Conservation (phyloP, 2,113 vertebrate species). For the Thymallus thymallus region DNA sequence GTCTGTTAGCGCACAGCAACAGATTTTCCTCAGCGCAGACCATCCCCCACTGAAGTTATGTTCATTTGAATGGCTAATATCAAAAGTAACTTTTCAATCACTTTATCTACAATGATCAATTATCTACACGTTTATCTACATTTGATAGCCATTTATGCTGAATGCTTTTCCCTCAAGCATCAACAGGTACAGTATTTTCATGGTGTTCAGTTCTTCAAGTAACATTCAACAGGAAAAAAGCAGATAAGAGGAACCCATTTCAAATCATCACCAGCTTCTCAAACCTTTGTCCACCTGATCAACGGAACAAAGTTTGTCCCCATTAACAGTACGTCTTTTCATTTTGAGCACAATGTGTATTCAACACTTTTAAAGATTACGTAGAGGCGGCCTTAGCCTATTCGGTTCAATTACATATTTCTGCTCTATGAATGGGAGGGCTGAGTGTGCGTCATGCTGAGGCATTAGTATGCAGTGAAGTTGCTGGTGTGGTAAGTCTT, state of each 20-base stretch:
- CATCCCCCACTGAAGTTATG: not conserved
- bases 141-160: no score
- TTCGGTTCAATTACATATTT: not conserved
- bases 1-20: conserved; percentile 74
- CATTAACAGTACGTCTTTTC: not conserved
- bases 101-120: no score
- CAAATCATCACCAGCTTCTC: not conserved
- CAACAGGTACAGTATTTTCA: no score
- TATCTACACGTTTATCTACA: no score
- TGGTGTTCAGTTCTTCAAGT: no score
- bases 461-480: conserved; percentile 65
- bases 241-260: no score
- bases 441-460: conserved; percentile 49
- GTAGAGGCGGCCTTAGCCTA: not conserved
- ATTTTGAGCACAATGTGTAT: not conserved
- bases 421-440: not conserved
- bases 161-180: no score
- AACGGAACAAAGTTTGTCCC: not conserved
- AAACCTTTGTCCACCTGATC: not conserved
- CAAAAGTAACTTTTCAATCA: no score
- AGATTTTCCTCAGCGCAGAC: conserved; percentile 49
- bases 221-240: no score
- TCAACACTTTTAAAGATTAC: not conserved
- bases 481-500: conserved; percentile 47
- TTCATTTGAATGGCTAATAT: no score